Conservation (phyloP, 2,888 invertebrate species). For the Cosmia trapezina region DNA sequence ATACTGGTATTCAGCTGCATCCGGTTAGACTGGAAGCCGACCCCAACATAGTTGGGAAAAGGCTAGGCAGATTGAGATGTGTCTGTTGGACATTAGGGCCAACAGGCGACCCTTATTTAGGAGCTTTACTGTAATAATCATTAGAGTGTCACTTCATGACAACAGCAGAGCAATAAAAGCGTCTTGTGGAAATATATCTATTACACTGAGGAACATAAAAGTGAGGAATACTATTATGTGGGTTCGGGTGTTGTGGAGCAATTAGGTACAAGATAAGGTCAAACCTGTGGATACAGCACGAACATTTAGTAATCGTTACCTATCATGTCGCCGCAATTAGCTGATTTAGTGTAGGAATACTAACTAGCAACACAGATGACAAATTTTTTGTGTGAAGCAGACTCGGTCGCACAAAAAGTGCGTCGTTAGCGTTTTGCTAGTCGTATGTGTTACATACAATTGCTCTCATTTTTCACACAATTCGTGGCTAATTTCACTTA, state of each 20-base stretch:
- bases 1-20: too few relatives aligned
- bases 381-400: slow-evolving; percentile 1
- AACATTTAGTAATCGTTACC: background rate
- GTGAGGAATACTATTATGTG: background rate
- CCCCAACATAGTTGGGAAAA: too few relatives aligned
- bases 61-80: too few relatives aligned
- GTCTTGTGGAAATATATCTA: background rate
- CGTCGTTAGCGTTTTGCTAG: background rate
- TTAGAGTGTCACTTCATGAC: slow-evolving; percentile 7
- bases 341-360: background rate
- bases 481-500: too few relatives aligned
- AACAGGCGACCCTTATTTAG: slow-evolving; percentile 1
- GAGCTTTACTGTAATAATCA: background rate
- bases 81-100: background rate
- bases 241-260: slow-evolving; percentile 1
- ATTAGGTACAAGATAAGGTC: background rate
- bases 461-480: background rate
- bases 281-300: background rate
- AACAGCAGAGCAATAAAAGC: slow-evolving; percentile 1
- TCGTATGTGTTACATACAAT: background rate
- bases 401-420: background rate
- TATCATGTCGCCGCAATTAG: background rate
- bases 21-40: too few relatives aligned
- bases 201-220: background rate
- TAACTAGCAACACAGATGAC: background rate